Percentiles rank a stretch among this genome's conserved stretches.
phyloP scores from a whole-genome alignment of 2,888 invertebrate species.

The Zaprionus bogoriensis region DNA sequence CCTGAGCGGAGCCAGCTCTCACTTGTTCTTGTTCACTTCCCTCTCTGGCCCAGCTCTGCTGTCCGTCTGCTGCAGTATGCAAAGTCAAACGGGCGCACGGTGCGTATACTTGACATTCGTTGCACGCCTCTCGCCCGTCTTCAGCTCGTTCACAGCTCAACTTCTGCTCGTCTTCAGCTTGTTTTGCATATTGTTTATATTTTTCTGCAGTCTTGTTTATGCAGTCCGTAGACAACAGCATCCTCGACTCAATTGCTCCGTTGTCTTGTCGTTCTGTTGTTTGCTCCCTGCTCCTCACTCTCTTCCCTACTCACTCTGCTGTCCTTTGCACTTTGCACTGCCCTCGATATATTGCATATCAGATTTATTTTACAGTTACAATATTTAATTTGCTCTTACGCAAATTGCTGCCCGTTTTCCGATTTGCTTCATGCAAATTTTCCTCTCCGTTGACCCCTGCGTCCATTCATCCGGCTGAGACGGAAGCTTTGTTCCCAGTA shows the following conservation, averaged over 20 bases:
- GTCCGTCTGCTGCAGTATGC: too few relatives aligned
- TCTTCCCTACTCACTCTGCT: constrained; percentile 28
- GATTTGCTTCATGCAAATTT: constrained; percentile 56
- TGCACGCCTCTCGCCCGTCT: constrained; percentile 7
- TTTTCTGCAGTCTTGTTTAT: constrained; percentile 56
- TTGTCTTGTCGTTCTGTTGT: too few relatives aligned
- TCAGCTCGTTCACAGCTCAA: too few relatives aligned
- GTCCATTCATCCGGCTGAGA: constrained; percentile 31
- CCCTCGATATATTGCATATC: constrained; percentile 56
- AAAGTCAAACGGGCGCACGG: constrained; percentile 31
- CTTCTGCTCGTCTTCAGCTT: constrained; percentile 46
- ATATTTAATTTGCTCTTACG: constrained; percentile 73
- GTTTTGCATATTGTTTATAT: constrained; percentile 72
- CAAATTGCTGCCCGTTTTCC: constrained; percentile 64
- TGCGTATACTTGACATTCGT: constrained; percentile 62
- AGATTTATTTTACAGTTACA: constrained; percentile 72
- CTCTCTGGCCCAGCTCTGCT: too few relatives aligned
- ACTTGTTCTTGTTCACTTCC: too few relatives aligned
- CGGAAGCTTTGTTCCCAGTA: constrained; percentile 26
- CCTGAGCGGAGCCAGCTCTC: too few relatives aligned
- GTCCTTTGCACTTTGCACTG: constrained; percentile 53
- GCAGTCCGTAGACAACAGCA: constrained; percentile 42
- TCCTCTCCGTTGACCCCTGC: constrained; percentile 7
- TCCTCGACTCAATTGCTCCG: constrained; percentile 36
- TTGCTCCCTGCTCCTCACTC: too few relatives aligned